Conservation (phyloP, 2,113 vertebrate species). For the Kryptolebias marmoratus region DNA sequence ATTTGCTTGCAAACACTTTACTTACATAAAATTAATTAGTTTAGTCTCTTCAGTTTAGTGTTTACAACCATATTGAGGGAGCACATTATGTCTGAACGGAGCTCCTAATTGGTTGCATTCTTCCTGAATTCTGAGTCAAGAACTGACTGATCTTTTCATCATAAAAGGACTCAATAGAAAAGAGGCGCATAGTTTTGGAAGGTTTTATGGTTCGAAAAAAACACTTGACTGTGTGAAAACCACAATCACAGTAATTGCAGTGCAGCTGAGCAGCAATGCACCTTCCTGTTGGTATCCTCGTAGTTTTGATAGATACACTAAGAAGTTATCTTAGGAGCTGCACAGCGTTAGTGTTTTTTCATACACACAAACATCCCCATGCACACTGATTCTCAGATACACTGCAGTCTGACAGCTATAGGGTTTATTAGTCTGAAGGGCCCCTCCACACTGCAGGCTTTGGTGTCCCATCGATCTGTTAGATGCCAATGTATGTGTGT, state of each 20-base stretch:
- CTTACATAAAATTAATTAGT: constrained; percentile 2
- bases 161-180: neutral
- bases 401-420: constrained; percentile 56
- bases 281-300: neutral
- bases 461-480: constrained; percentile 73
- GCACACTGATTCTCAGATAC: constrained; percentile 25
- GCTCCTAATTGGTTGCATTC: neutral
- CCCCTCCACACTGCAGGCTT: constrained; percentile 71
- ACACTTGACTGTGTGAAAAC: neutral
- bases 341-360: constrained; percentile 18
- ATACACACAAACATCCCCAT: constrained; percentile 14
- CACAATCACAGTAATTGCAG: neutral
- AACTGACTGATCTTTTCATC: neutral
- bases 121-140: neutral
- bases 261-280: neutral
- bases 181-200: neutral
- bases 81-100: neutral
- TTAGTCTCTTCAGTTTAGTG: neutral
- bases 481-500: constrained; percentile 38
- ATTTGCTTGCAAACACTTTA: neutral
- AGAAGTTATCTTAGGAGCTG: constrained; percentile 20
- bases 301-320: neutral
- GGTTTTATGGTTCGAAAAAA: neutral
- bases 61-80: constrained; percentile 2
- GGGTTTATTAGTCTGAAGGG: constrained; percentile 77